phyloP scores from a whole-genome alignment of 2,888 invertebrate genomes.

The Sinelater perroti region DNA sequence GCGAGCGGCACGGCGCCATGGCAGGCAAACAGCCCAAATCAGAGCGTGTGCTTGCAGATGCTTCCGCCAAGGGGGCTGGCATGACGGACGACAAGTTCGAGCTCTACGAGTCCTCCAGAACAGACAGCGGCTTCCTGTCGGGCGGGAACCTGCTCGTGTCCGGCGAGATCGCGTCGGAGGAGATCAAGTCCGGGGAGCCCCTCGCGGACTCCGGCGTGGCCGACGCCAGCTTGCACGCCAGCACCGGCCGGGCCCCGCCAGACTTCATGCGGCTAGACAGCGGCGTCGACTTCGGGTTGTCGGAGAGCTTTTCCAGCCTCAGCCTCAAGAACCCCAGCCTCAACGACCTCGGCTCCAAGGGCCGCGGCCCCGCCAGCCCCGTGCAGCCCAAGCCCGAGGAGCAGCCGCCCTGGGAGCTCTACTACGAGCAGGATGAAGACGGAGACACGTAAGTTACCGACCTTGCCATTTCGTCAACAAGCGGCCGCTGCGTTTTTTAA shows the following conservation, averaged over 20 bases:
- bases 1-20: slow-evolving; percentile 11
- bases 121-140: slow-evolving; percentile 58
- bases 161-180: slow-evolving; percentile 52
- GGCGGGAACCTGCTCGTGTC: slow-evolving; percentile 53
- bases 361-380: slow-evolving; percentile 37
- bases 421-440: slow-evolving; percentile 81
- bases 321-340: slow-evolving; percentile 60
- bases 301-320: slow-evolving; percentile 70
- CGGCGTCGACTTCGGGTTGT: slow-evolving; percentile 68
- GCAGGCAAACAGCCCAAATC: slow-evolving; percentile 30
- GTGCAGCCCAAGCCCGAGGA: slow-evolving; percentile 38
- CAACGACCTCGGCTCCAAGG: slow-evolving; percentile 55
- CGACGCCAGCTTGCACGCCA: slow-evolving; percentile 22
- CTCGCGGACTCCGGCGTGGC: slow-evolving; percentile 34
- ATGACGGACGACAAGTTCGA: slow-evolving; percentile 49
- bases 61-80: slow-evolving; percentile 45
- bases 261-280: slow-evolving; percentile 69
- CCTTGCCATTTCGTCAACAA: too few relatives aligned
- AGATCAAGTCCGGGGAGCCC: slow-evolving; percentile 42
- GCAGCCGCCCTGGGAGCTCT: slow-evolving; percentile 68
- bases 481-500: too few relatives aligned
- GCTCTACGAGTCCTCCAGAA: slow-evolving; percentile 48
- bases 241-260: slow-evolving; percentile 20
- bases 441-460: slow-evolving; percentile 87
- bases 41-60: slow-evolving; percentile 51